Evolutionary conservation across 2,888 invertebrate genomes (phyloP), one percentile per base, ranked within the genome.

Genomic region (Dendrolimus pini): DNA sequence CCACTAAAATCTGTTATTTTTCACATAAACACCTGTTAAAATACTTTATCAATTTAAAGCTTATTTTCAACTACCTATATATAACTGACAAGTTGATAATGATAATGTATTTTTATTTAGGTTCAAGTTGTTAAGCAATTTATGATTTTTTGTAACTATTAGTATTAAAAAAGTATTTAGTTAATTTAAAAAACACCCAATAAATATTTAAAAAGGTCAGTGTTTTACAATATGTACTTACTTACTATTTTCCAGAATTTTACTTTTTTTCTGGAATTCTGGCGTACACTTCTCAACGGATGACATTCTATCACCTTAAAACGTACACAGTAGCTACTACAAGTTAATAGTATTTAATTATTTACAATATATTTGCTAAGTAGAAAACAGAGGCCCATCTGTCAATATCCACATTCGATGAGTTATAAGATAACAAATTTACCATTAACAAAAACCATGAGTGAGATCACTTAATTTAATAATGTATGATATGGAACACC

Each of bases 351-450:
- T 54, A 57, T 57, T 60, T 59, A 58, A 58, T 41, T 65, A 65
- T 64, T 54, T 64, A 64, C 64, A 65, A 58, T 57, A 58, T 30
- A 30, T 30, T 30, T 30, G 30, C 30, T 30, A 30, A 30, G 30
- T 30, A 30, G 30, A 10, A 47, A 47, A 47, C 47, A 47, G 9
- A 47, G 12, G 6, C 47, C 47, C 47, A 47, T 30, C 30, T 30
- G 6, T 47, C 10, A 3, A 12, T 47, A 47, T 47, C 47, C 47
- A 47, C 47, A 12, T 30, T 30, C 30, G 30, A 30, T 47, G 12
- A 9, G 9, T 47, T 47, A 9, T 47, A 47, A 30, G 3, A 30
- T 30, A 30, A 30, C 30, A 30, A 9, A 47, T 9, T 12, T 12
- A 47, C 13, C 41, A 12, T 41, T 42, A 9, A 47, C 42, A 41